Conservation (phyloP, 2,888 invertebrate species). For the Dasysyrphus albostriatus region DNA sequence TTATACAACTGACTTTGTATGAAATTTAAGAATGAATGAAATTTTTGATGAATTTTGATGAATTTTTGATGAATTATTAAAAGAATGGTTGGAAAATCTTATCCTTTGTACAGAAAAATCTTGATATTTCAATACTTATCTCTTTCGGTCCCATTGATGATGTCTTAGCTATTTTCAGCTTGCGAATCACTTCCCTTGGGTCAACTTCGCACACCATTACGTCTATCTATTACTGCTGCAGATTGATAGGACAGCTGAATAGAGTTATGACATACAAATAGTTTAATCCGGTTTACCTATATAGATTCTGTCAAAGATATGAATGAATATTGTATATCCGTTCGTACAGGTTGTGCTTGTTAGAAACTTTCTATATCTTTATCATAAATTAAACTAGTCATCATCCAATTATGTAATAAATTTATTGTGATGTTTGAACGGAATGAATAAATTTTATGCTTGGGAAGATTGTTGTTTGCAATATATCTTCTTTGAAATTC, state of each 20-base stretch:
- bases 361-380: slow-evolving; percentile 24
- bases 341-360: not conserved
- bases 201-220: slow-evolving; percentile 2
- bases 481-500: not conserved
- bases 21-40: too few species aligned
- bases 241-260: not conserved
- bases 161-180: not conserved
- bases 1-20: too few species aligned
- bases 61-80: too few species aligned
- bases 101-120: too few species aligned
- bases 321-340: not conserved
- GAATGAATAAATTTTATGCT: too few species aligned
- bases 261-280: not conserved
- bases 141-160: not conserved
- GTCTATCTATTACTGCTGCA: not conserved
- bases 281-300: not conserved
- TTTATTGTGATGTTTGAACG: not conserved
- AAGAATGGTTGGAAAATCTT: too few species aligned
- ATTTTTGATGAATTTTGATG: too few species aligned
- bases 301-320: not conserved
- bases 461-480: not conserved
- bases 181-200: not conserved
- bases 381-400: not conserved
- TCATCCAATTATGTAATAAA: slow-evolving; percentile 24
- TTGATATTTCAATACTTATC: too few species aligned